Evolutionary conservation across 37 sponge, comb jelly and placozoan genomes (phyloP), one percentile per base, ranked within the genome.

Genomic region (Theonella swinhoei): DNA sequence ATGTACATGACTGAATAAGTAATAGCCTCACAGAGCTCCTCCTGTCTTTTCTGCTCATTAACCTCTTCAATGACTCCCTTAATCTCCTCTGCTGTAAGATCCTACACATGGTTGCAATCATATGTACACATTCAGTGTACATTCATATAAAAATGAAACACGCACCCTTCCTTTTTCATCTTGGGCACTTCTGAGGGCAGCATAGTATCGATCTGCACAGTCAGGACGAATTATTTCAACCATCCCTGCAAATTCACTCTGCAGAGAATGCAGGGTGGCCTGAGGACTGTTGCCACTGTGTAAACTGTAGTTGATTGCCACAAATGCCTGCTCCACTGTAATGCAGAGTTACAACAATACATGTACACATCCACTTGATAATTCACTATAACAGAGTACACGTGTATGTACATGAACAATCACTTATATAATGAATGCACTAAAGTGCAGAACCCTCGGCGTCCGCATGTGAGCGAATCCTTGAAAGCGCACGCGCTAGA

Each of bases 31-130:
- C 93, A 43, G 3, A 86, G 79, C 63, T 77, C 70, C 39, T 91
- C 87, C 70, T 47, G 76, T 42, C 83, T 70, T 61, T 89, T 83
- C 75, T 89, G 37, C 62, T 87, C 85, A 41, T 95, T 95, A 37
- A 92, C 94, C 62, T 75, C 66, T 8, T 80, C 85, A n/a, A 95
- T 54, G 38, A 88, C 74, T 24, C 19, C 34, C 42, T 62, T 83
- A 19, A 95, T 93, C 84, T 95, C 95, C 31, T 87, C 91, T 29
- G 78, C 41, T 7, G 76, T 78, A 25, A 95, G 85, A 1, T 72
- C 70, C 90, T 90, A 60, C n/a, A n/a, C n/a, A n/a, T n/a, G n/a
- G n/a, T n/a, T n/a, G n/a, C n/a, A 66, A n/a, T 30, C 8, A 66
- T n/a, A 20, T n/a, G 19, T 26, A 71, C 11, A 47, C 72, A 37